A percentile compares a stretch with the other conserved stretches of the same genome.
phyloP scores from a whole-genome alignment of 2,113 vertebrate genomes.

The Nematolebias whitei region DNA sequence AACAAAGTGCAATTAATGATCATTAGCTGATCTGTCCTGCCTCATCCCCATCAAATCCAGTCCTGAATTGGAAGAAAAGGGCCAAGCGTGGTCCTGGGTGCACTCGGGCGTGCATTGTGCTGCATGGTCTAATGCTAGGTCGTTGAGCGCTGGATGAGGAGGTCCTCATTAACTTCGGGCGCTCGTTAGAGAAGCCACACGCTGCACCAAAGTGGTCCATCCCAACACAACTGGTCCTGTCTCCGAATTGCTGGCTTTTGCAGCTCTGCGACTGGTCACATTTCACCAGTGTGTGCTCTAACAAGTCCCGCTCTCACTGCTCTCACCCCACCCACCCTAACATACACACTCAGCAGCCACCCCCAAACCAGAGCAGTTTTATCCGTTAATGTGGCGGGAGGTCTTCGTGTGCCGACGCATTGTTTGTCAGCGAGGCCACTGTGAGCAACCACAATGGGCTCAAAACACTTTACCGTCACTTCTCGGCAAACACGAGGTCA shows the following conservation, averaged over 20 bases:
- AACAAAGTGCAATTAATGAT: constrained; percentile 95
- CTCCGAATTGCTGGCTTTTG: constrained; percentile 85
- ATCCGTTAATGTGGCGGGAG: constrained; percentile 94
- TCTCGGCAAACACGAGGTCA: constrained; percentile 57
- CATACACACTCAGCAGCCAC: constrained; percentile 13
- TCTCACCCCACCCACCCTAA: not conserved
- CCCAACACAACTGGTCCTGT: constrained; percentile 86
- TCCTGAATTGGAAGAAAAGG: constrained; percentile 74
- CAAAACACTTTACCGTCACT: constrained; percentile 97
- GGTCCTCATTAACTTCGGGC: constrained; percentile 72
- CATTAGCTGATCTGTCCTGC: constrained; percentile 94
- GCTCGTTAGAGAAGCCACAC: constrained; percentile 85
- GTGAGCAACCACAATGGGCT: constrained; percentile 98
- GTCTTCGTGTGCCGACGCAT: constrained; percentile 89
- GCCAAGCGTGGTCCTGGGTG: constrained; percentile 81
- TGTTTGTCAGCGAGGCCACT: constrained; percentile 88
- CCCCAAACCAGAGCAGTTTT: constrained; percentile 83
- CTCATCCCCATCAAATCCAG: constrained; percentile 86
- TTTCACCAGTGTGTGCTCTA: constrained; percentile 80
- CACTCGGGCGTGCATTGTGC: constrained; percentile 84
- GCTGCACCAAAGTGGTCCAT: constrained; percentile 87
- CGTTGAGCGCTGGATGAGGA: constrained; percentile 76
- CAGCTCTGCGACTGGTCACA: constrained; percentile 83
- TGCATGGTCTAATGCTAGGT: constrained; percentile 84
- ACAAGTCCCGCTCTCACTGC: constrained; percentile 21